Conservation (phyloP, 2,113 vertebrate genomes). For the Numenius arquata region DNA sequence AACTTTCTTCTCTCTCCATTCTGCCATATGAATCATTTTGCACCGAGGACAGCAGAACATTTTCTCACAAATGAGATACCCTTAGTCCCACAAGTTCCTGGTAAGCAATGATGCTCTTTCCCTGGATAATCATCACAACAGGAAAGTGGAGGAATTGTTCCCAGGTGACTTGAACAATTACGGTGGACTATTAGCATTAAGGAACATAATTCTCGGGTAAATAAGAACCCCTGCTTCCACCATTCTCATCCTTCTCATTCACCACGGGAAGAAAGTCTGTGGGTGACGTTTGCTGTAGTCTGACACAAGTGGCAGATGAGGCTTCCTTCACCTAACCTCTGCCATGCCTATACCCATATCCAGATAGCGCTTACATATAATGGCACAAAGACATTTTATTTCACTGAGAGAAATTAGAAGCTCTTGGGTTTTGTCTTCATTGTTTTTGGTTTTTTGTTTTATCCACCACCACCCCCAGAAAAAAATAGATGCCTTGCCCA, state of each 20-base stretch:
- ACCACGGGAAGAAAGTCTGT: not conserved
- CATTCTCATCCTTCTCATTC: not conserved
- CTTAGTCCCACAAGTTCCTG: not conserved
- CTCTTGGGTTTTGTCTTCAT: not conserved
- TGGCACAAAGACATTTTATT: not conserved
- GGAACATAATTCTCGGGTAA: not conserved
- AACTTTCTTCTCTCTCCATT: not conserved
- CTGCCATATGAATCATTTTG: not conserved
- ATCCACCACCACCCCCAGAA: too few relatives aligned
- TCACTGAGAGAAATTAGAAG: not conserved
- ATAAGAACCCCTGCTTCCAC: not conserved
- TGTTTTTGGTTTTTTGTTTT: not conserved
- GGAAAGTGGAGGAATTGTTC: not conserved
- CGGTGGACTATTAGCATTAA: not conserved
- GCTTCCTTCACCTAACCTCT: not conserved
- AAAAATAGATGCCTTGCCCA: not conserved
- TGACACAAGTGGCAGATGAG: not conserved
- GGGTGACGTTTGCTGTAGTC: not conserved
- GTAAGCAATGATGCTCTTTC: not conserved
- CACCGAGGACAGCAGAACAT: not conserved
- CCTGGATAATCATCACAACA: not conserved
- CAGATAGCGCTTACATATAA: not conserved
- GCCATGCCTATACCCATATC: not conserved
- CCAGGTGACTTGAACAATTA: not conserved
- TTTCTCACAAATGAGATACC: not conserved